Evolutionary conservation across 2,888 invertebrate genomes (phyloP).

Genomic region (Polylopha cassiicola): DNA sequence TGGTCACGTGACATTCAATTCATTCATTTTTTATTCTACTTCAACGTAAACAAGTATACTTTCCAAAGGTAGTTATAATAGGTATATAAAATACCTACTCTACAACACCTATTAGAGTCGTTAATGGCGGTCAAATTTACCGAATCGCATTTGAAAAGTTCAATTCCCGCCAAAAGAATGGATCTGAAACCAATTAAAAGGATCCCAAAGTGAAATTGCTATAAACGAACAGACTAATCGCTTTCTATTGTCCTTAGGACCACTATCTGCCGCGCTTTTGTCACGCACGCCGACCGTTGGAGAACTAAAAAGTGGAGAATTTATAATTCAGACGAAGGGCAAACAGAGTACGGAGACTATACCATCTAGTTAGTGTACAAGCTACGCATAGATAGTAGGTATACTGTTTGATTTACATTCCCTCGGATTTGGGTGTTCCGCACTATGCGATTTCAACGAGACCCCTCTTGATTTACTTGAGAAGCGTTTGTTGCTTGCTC

Average conservation of each 20-base stretch:
- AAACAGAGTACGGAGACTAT: conserved; percentile 37
- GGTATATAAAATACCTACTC: no score
- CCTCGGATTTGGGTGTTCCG: neutral
- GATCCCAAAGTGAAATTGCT: conserved; percentile 45
- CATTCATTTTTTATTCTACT: no score
- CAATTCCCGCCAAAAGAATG: conserved; percentile 13
- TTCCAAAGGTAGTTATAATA: no score
- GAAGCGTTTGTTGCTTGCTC: no score
- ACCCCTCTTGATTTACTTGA: no score
- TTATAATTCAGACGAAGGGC: conserved; percentile 58
- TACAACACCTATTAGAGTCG: no score
- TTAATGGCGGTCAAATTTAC: neutral
- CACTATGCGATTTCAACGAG: no score
- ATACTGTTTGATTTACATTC: neutral
- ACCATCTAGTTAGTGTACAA: conserved; percentile 6
- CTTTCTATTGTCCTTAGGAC: conserved; percentile 61
- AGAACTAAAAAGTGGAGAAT: conserved; percentile 61
- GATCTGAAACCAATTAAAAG: conserved; percentile 61
- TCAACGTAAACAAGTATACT: no score
- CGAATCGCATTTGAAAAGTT: conserved; percentile 13
- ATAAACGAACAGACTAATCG: conserved; percentile 51
- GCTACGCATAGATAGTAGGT: neutral
- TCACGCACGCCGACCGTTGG: conserved; percentile 38
- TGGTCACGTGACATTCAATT: no score
- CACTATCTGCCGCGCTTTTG: conserved; percentile 65